Evolutionary conservation across 37 sponge, comb jelly and placozoan genomes (phyloP), one percentile per base, ranked within the genome.

Genomic region (Halisarca cf. caerulea): DNA sequence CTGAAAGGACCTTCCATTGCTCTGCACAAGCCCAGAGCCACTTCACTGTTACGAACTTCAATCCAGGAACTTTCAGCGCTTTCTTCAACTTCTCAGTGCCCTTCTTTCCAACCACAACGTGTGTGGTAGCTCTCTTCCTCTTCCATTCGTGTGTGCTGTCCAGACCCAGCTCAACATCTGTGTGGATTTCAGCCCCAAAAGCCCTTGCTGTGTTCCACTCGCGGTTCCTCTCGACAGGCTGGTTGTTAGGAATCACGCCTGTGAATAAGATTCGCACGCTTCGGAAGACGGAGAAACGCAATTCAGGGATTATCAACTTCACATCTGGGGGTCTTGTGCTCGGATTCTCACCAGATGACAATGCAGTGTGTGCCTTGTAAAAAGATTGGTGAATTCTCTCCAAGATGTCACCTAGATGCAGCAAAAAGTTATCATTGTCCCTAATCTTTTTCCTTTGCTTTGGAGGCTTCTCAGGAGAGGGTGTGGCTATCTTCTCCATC

Each of bases 1-100:
- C 98, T 17, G 91, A 87, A 3, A 89, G 83, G 82, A 66, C 70
- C 45, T 93, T 72, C 99, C 99, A 99, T 44, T 66, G 86, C 79
- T 95, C 94, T 39, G 96, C 94, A 82, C 96, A 99, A 18, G 58
- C 55, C 97, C 97, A 99, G 82, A 99, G 55, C 99, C 99, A 99
- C 53, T 80, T 71, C 27, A 89, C 84, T 23, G 66, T 90, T 35
- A 99, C 97, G 35, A 99, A 78, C 33, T 90, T 83, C 24, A 99
- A 47, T 6, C 92, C 96, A 2, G 80, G 77, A 62, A 93, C 66
- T 80, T 77, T 89, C 72, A 58, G 77, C 0, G 99, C 99, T 44
- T 91, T 86, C 72, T 86, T 75, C n/a, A 92, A 85, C 83, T 99
- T 99, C 41, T 82, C 79, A 3, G 99, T 99, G 23, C 91, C 99